Evolutionary conservation across 2,888 invertebrate genomes (phyloP), one percentile per base, ranked within the genome.

Genomic region (Drosophila hamatofila): DNA sequence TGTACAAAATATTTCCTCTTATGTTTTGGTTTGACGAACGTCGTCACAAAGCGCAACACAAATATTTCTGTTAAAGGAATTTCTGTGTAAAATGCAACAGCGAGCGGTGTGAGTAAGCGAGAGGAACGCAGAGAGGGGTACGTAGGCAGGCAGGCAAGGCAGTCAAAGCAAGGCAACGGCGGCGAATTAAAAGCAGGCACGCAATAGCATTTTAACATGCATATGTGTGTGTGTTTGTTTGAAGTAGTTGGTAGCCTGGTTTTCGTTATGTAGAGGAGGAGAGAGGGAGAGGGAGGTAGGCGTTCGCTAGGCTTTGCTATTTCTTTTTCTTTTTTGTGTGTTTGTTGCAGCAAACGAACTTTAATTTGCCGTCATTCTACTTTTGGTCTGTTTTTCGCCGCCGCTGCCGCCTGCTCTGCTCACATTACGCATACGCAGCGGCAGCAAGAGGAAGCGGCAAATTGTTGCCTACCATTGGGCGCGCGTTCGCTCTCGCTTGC

Each of bases 361-460:
- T 81, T 81, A 83, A 85, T 85, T 80, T 86, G 74, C 72, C 78
- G 75, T 49, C 77, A 75, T 88, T 88, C 74, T 73, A 75, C 57
- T 76, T 83, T 86, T 58, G 59, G 55, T 55, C 63, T 65, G 37
- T 18, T 27, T 54, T 80, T 81, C 77, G 81, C 63, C 46, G 76
- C 58, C 76, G 76, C 58, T 75, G 81, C 63, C 42, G 76, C 63
- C 35, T 58, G 57, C 35, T 63, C 54, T 46, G 44, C 67, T 64
- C 72, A 75, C 66, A 84, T 87, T 80, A 85, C 88, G 82, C 88
- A 87, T 82, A 88, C 85, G 85, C 81, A 75, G 71, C 79, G 84
- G 75, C 41, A 61, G 42, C 37, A 33, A 52, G 61, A 35, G 61
- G 68, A 37, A 67, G 49, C 44, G 46, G 52, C 63, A 75, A 80